Percentiles rank a stretch among this genome's conserved stretches.
Evolutionary conservation across 2,113 vertebrate species (phyloP).

Genomic region (Carassius gibelio): DNA sequence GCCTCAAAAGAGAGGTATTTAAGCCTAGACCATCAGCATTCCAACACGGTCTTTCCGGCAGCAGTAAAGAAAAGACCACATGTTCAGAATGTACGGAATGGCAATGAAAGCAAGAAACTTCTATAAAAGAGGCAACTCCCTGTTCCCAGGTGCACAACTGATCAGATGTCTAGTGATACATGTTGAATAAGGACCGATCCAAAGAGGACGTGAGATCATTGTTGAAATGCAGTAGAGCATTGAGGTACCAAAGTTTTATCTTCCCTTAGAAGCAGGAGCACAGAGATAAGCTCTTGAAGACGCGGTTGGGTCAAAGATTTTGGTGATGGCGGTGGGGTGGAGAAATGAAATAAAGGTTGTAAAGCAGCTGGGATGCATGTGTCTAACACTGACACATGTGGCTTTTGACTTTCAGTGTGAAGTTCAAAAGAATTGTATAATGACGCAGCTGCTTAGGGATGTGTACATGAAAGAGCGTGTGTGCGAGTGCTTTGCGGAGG

Average conservation of each 20-base stretch:
- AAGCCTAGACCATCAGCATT: background rate
- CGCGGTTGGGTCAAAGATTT: conserved; percentile 22
- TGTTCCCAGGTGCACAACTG: conserved; percentile 21
- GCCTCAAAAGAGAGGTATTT: conserved; percentile 4
- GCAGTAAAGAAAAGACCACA: conserved; percentile 13
- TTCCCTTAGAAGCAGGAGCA: conserved; percentile 2
- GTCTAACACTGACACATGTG: conserved; percentile 79
- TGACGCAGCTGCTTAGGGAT: conserved; percentile 75
- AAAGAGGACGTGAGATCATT: conserved; percentile 14
- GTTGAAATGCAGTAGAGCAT: conserved; percentile 23
- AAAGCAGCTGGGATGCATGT: conserved; percentile 79
- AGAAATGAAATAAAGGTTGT: conserved; percentile 65
- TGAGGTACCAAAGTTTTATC: conserved; percentile 3
- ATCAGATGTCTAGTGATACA: background rate
- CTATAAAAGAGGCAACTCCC: conserved; percentile 21
- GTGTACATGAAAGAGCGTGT: conserved; percentile 60
- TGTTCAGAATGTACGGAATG: conserved; percentile 4
- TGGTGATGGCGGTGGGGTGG: conserved; percentile 20
- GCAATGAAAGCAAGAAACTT: conserved; percentile 9
- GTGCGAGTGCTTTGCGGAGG: conserved; percentile 48
- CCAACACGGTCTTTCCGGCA: background rate
- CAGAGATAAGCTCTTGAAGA: background rate
- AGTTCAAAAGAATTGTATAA: conserved; percentile 80
- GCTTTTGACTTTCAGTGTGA: conserved; percentile 78
- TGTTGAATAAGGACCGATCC: background rate